phyloP scores from a whole-genome alignment of 2,113 vertebrate species.

The Malurus cyaneus region DNA sequence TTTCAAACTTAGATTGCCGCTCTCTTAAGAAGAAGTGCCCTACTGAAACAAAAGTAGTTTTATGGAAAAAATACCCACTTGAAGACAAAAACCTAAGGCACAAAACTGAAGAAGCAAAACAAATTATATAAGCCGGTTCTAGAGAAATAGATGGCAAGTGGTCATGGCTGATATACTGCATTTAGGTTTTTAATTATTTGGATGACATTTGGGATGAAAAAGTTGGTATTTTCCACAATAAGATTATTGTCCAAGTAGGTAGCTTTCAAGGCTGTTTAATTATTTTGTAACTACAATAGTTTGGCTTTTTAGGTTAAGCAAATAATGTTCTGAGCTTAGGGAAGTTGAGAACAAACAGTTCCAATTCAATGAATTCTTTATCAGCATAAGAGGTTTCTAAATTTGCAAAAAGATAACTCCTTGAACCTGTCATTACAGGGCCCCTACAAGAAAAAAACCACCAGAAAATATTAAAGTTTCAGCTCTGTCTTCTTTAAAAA shows the following conservation, averaged over 20 bases:
- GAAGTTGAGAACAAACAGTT: background rate
- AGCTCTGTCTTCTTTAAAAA: background rate
- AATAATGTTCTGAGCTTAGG: background rate
- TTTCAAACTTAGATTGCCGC: background rate
- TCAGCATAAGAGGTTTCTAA: background rate
- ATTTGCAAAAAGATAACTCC: background rate
- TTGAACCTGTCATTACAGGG: background rate
- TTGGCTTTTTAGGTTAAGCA: background rate
- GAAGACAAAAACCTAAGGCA: background rate
- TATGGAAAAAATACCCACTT: background rate
- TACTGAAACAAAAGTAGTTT: background rate
- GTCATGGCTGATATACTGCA: background rate
- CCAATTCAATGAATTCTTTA: background rate
- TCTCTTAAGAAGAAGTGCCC: background rate
- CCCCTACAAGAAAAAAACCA: background rate
- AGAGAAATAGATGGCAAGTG: background rate
- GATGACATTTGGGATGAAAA: background rate
- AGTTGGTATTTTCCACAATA: background rate
- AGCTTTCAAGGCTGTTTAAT: constrained; percentile 18
- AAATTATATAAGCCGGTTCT: background rate
- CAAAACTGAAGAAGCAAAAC: constrained; percentile 3
- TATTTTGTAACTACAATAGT: background rate
- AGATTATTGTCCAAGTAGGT: background rate
- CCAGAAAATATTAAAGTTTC: background rate
- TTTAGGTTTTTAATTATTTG: background rate